Conservation (phyloP, 23 tunicate genomes). For the Oikopleura albicans region DNA sequence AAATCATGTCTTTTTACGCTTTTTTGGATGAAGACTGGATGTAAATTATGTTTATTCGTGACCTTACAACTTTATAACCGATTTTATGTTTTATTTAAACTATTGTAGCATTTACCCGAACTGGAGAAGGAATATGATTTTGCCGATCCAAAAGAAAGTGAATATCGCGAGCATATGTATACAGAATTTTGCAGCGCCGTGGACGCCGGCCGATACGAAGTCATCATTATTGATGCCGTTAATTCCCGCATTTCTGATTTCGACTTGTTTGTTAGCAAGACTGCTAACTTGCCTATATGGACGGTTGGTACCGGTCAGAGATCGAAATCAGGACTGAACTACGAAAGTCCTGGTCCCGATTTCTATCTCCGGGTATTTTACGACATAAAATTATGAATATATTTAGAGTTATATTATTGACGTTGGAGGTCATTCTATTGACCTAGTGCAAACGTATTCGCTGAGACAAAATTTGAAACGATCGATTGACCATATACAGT, state of each 20-base stretch:
- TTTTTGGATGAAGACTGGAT: no score
- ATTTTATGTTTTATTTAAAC: no score
- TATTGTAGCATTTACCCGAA: no score
- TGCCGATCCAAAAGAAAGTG: background rate
- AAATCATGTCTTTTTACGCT: no score
- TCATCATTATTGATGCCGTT: background rate
- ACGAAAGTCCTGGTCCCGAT: no score
- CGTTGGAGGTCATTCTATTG: background rate
- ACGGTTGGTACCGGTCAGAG: background rate
- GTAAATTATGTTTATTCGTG: no score
- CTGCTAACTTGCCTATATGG: no score
- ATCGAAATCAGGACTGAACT: no score
- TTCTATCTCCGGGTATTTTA: no score
- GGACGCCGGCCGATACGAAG: background rate
- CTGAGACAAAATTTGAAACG: constrained; percentile 44
- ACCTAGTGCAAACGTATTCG: constrained; percentile 32
- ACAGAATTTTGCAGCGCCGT: background rate
- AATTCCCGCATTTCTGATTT: background rate
- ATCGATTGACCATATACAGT: constrained; percentile 33
- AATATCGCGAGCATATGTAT: background rate
- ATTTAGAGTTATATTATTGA: background rate
- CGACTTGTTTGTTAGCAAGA: background rate
- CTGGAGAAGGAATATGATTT: background rate
- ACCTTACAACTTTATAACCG: no score
- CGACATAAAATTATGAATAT: background rate